Base-by-base conservation (phyloP, 2,797 vertebrate genomes). In the Caiman crocodilus region DNA sequence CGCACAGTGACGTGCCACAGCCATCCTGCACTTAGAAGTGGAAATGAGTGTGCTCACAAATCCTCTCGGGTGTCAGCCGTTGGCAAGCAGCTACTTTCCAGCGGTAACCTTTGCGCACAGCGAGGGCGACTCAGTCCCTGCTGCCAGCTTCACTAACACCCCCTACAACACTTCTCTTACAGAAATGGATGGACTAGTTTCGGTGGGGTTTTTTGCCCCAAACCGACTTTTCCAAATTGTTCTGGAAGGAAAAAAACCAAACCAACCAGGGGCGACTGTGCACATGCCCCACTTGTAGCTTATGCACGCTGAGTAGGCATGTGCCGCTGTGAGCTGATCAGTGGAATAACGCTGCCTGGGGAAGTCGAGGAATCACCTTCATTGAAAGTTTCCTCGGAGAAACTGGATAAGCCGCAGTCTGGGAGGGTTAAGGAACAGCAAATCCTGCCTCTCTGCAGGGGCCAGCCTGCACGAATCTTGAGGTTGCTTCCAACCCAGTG, bases 1-100 rank as follows among this genome's bases (percentile, higher is more conserved):
- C 21, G 42, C 69, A 42, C 35, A 3, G 14, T 60, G 80, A 80
- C 35, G 13, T 6, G 20, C n/a, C 86, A 76, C 56, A 85, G 60
- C 3, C 71, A 23, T 61, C 60, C 60, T 61, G 26, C 60, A 9
- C 60, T 61, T 12, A 85, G 73, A 65, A 84, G 85, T 89, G 67
- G 82, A 94, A 87, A 78, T 85, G 15, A 94, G 55, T 63, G 82
- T 87, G 82, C 58, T 65, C 60, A 79, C 80, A 4, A n/a, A 60
- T 6, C 10, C 69, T 89, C 73, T 10, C 56, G 73, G 67, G 28
- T 28, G 58, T 74, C 65, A 23, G 65, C 25, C 77, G 8, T 69
- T 85, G 64, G n/a, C 10, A 79, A 23, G 42, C 14, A 79, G 42
- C 20, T 76, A 21, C 28, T 85, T 28, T 35, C 64, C 26, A 78